Evolutionary conservation across 1,140 invertebrate genomes (phyloP), one percentile per base, ranked within the genome.

Genomic region (Eriosoma lanigerum): DNA sequence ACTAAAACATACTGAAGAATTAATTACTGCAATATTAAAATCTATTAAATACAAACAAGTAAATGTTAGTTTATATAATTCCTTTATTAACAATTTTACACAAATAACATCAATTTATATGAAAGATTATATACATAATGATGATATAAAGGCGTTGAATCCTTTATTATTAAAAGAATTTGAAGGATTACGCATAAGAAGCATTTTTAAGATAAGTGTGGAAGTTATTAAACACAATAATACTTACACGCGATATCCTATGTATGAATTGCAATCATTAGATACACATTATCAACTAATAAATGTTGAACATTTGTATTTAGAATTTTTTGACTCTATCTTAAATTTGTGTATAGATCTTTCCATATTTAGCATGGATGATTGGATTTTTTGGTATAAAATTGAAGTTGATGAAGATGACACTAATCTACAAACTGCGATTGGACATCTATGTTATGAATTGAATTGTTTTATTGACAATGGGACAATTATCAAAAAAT

Each of bases 311-410:
- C n/a, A n/a, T 26, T 10, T 76, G 17, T 62, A 62, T 26, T 38
- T 62, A 62, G 48, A 62, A 26, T 62, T 48, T 48, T 44, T 62
- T 12, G 56, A 78, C 29, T 3, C 60, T 0, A 29, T 78, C 6
- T 62, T 62, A 17, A 19, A 60, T 3, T 62, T 48, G 17, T 78
- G 32, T n/a, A 62, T 62, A 38, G 12, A 78, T 48, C 24, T 78
- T 56, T 62, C 56, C 15, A 19, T 62, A 48, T 78, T 78, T 3
- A 78, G 38, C 17, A 60, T 78, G 44, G 56, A 44, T 29, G 46
- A 56, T 44, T 78, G 75, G 75, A 21, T 78, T 24, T 4, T 21
- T n/a, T 78, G 75, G 75, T 78, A 48, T 60, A 56, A 78, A 62
- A 26, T 78, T 1, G 56, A 60, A 62, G 44, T 78, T 29, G 0